Base-by-base conservation (phyloP, 64 coral and sea anemone genomes). In the Cladopsammia gracilis region DNA sequence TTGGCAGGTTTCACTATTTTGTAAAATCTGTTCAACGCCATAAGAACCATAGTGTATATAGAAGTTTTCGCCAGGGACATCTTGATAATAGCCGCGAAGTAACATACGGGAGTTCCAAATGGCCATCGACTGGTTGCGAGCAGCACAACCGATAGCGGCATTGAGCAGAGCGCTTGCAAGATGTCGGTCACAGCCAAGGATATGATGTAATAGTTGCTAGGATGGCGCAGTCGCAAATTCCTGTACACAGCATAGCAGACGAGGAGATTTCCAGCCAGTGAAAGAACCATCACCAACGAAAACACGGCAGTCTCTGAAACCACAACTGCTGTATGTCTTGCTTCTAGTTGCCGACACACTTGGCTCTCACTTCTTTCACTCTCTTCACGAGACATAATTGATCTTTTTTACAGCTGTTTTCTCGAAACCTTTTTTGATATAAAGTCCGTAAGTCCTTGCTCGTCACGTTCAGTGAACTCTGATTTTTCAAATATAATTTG, bases 1-100 rank as follows among this genome's bases (percentile, higher is more conserved):
- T 89, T 89, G 73, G 72, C 13, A n/a, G 87, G 13, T 45, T 89
- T 89, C 25, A 89, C 87, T 19, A 89, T 89, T 20, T 73, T 76
- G 25, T 48, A 89, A 26, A 66, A 89, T 76, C 87, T 45, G 74
- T 89, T 89, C 19, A 89, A 18, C 9, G 87, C 71, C 26, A 89
- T 89, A 7, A 89, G 74, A 77, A 50, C 64, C 87, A 89, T 89
- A 3, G 71, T 89, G 73, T 89, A 52, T 26, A 77, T 64, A 4
- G 87, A 89, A 9, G 56, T 52, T 18, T 76, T 71, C 4, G 87
- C 54, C 26, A 89, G 19, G 54, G 73, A 60, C 18, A 89, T 44
- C 25, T 73, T 73, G 19, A 72, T 77, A 48, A 89, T 76, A 9
- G 52, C 87, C 23, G 58, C 51, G 8, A 77, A 25, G 9, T 44